Evolutionary conservation across 2,888 invertebrate species (phyloP).

Genomic region (Andrena fulva): DNA sequence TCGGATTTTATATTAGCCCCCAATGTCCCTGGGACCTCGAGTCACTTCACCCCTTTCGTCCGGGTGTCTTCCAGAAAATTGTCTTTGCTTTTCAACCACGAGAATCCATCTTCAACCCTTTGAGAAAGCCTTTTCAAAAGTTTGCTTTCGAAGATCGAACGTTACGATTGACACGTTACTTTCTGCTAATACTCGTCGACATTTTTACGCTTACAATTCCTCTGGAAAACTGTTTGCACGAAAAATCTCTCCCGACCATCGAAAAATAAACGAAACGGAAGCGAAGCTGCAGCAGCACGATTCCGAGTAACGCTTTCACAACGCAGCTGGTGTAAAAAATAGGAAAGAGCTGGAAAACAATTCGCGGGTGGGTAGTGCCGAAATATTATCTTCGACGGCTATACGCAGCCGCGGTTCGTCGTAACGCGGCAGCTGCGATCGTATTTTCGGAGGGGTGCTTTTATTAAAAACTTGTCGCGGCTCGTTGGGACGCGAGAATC

Average conservation of each 20-base stretch:
- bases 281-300: not conserved
- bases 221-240: too few species aligned
- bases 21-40: constrained; percentile 33
- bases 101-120: too few species aligned
- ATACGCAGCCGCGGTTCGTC: not conserved
- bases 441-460: constrained; percentile 25
- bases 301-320: not conserved
- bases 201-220: too few species aligned
- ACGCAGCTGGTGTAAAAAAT: constrained; percentile 3
- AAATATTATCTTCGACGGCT: constrained; percentile 31
- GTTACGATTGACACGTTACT: too few species aligned
- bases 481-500: constrained; percentile 2
- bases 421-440: constrained; percentile 34
- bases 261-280: not conserved
- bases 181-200: too few species aligned
- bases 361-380: not conserved
- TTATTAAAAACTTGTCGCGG: constrained; percentile 45
- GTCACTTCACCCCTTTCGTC: constrained; percentile 17
- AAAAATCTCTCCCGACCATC: not conserved
- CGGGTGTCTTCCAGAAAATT: constrained; percentile 7
- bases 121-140: not conserved
- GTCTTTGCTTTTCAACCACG: constrained; percentile 23
- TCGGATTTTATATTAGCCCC: constrained; percentile 54
- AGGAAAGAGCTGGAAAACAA: not conserved
- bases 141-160: too few species aligned